Evolutionary conservation across 2,888 invertebrate species (phyloP).

Genomic region (Leptinotarsa rubiginosa): DNA sequence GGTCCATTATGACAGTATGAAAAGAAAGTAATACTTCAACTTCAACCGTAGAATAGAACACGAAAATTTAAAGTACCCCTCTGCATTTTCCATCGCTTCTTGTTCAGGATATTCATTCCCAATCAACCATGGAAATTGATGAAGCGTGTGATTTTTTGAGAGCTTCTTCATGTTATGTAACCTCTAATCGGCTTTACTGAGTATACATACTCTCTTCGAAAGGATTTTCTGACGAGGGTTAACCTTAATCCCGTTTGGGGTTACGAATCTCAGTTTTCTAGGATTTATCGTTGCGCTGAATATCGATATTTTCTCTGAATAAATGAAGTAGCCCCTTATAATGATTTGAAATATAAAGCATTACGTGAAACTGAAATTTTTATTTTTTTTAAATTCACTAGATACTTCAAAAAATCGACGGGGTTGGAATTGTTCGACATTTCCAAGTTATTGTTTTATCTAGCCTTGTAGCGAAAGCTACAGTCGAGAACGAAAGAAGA

Average conservation of each 20-base stretch:
- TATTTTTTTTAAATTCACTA: too few relatives aligned
- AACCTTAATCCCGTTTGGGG: slow-evolving; percentile 13
- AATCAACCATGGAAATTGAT: slow-evolving; percentile 32
- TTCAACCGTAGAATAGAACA: too few relatives aligned
- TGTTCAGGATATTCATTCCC: slow-evolving; percentile 20
- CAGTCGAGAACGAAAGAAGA: too few relatives aligned
- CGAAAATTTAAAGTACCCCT: neutral
- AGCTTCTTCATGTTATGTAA: slow-evolving; percentile 33
- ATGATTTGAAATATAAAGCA: too few relatives aligned
- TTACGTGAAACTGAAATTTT: too few relatives aligned
- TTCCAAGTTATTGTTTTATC: too few relatives aligned
- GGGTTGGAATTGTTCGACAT: too few relatives aligned
- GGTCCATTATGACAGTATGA: neutral
- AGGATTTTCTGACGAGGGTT: slow-evolving; percentile 15
- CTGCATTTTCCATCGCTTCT: neutral
- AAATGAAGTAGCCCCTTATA: neutral
- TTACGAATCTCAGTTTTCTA: slow-evolving; percentile 13
- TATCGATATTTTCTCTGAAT: neutral
- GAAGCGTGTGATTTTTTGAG: slow-evolving; percentile 37
- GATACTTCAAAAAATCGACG: too few relatives aligned
- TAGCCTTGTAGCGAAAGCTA: too few relatives aligned
- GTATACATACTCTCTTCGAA: slow-evolving; percentile 19
- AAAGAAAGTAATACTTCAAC: too few relatives aligned
- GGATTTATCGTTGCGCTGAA: slow-evolving; percentile 6
- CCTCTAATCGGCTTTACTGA: slow-evolving; percentile 16